These are phyloP conservation scores for Meloe dianella DNA, from an alignment of 2,888 invertebrate genomes.

Conservation along the genomic window DNA sequence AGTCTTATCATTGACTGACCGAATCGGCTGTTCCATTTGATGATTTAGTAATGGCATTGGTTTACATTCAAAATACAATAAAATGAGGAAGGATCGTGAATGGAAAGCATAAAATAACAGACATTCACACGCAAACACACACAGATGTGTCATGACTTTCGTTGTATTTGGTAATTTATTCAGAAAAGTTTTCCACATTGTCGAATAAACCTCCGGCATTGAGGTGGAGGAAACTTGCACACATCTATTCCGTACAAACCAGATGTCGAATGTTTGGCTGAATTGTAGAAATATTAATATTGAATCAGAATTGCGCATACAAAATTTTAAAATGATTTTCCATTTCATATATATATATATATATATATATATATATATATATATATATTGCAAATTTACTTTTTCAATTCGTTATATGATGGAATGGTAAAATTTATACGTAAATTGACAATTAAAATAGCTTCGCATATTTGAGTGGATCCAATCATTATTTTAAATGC, in stretches of 20 bases:
- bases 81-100: not conserved
- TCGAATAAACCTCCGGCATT: conserved; percentile 42
- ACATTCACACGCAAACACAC: conserved; percentile 10
- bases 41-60: not conserved
- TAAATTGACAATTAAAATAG: not conserved
- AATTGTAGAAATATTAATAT: conserved; percentile 34
- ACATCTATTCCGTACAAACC: not conserved
- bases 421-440: not conserved
- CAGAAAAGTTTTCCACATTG: conserved; percentile 43
- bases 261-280: conserved; percentile 27
- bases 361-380: too few relatives aligned
- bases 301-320: conserved; percentile 35
- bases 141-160: conserved; percentile 37
- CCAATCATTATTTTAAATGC: too few relatives aligned
- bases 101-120: not conserved
- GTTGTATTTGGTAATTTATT: conserved; percentile 42
- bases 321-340: conserved; percentile 17
- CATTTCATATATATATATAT: conserved; percentile 2
- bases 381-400: not conserved
- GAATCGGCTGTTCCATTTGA: not conserved
- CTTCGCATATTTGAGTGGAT: too few relatives aligned
- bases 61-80: not conserved
- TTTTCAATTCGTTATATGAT: not conserved
- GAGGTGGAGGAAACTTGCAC: conserved; percentile 28
- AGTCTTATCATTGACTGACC: not conserved